Percentiles rank a stretch among this genome's conserved stretches.
These are phyloP conservation scores for Poecilia velifera DNA, from an alignment of 2,797 vertebrate genomes.

Conservation along the genomic window DNA sequence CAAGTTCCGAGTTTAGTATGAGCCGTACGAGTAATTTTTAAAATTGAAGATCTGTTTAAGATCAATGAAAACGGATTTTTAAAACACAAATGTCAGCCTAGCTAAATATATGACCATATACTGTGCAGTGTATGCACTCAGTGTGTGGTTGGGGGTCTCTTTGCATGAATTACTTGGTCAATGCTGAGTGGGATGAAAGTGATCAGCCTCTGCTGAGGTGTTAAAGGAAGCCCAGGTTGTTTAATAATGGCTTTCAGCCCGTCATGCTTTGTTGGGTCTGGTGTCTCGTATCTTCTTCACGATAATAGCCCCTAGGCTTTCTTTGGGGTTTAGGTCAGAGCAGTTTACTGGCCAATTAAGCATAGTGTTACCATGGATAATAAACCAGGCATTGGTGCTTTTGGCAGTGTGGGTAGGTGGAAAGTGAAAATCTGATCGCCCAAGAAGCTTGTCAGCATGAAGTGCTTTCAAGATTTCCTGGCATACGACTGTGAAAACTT, in stretches of 20 bases:
- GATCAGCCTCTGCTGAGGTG: not conserved
- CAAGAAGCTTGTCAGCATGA: not conserved
- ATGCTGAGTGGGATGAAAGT: not conserved
- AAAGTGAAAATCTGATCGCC: not conserved
- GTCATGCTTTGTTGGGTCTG: not conserved
- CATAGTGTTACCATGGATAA: not conserved
- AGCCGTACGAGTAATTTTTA: not conserved
- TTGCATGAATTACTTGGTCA: not conserved
- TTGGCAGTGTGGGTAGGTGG: not conserved
- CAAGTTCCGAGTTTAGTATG: not conserved
- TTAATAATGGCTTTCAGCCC: not conserved
- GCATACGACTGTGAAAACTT: not conserved
- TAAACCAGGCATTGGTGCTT: not conserved
- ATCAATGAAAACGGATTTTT: not conserved
- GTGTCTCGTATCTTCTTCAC: not conserved
- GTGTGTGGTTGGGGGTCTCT: not conserved
- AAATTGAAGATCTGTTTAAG: not conserved
- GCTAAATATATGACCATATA: not conserved
- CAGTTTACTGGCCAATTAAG: not conserved
- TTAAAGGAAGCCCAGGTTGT: not conserved
- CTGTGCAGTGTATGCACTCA: not conserved
- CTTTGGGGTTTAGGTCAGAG: not conserved
- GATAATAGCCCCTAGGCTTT: not conserved
- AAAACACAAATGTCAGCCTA: not conserved
- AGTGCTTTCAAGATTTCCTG: not conserved